Conservation (phyloP, 2,113 vertebrate genomes). For the Gnathonemus longibarbis region DNA sequence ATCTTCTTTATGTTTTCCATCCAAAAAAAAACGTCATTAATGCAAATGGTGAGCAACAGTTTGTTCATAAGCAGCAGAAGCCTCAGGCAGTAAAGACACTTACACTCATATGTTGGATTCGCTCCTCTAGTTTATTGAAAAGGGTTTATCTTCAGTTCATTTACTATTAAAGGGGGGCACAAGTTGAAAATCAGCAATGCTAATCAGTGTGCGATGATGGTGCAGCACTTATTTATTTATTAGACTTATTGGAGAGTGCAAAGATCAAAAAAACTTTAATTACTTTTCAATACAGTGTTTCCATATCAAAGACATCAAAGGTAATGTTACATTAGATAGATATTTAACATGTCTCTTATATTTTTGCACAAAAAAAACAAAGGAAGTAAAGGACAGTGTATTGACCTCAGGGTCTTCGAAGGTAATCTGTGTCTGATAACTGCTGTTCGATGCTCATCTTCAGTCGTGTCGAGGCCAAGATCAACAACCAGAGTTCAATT, state of each 20-base stretch:
- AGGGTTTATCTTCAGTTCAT: not conserved
- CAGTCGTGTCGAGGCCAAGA: not conserved
- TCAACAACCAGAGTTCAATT: not conserved
- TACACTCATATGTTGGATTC: not conserved
- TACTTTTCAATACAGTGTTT: not conserved
- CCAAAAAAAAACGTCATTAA: not conserved
- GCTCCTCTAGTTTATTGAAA: not conserved
- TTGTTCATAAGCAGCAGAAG: not conserved
- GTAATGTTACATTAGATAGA: not conserved
- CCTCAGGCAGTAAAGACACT: not conserved
- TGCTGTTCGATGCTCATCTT: not conserved
- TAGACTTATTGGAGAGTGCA: not conserved
- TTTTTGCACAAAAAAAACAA: not conserved
- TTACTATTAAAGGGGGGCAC: not conserved
- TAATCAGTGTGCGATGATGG: not conserved
- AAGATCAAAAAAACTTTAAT: slow-evolving; percentile 2
- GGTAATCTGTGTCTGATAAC: not conserved
- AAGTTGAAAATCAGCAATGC: not conserved
- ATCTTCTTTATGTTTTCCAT: not conserved
- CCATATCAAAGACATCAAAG: not conserved
- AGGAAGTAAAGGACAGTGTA: not conserved
- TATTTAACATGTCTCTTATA: not conserved
- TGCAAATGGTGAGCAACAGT: not conserved
- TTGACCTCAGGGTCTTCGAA: not conserved
- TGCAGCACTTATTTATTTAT: not conserved